Evolutionary conservation across 2,113 vertebrate genomes (phyloP).

Genomic region (Paradisaea rubra): DNA sequence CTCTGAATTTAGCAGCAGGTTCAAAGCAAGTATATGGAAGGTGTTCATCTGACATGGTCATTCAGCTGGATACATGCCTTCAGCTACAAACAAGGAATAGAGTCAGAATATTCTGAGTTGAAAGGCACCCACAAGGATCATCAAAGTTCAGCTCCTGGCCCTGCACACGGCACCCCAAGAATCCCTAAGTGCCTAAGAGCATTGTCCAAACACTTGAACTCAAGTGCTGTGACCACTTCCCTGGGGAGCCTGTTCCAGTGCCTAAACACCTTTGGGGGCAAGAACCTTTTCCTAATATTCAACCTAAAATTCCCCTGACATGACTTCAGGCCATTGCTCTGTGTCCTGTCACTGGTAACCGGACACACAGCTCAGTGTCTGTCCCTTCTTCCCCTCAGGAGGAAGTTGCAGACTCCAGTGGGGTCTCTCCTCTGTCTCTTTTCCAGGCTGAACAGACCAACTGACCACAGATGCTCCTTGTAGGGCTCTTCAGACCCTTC

Average conservation of each 20-base stretch:
- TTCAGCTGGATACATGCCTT: background rate
- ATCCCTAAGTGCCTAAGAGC: background rate
- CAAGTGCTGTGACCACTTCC: background rate
- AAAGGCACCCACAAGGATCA: background rate
- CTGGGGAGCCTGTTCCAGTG: background rate
- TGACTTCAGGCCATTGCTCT: background rate
- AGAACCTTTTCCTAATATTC: background rate
- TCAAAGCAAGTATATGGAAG: background rate
- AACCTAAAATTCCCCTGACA: background rate
- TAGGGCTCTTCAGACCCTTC: background rate
- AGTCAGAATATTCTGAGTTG: background rate
- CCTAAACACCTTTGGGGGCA: too few relatives aligned
- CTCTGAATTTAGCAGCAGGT: background rate
- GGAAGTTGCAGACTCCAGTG: background rate
- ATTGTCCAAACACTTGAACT: background rate
- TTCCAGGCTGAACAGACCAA: background rate
- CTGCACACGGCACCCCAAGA: too few relatives aligned
- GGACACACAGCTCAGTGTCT: too few relatives aligned
- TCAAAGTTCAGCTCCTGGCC: background rate
- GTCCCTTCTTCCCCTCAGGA: accelerated
- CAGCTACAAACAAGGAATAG: background rate
- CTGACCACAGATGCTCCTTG: background rate
- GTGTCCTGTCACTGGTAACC: background rate
- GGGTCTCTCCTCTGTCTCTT: background rate
- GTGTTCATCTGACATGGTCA: background rate